Evolutionary conservation across 2,797 vertebrate genomes (phyloP), one percentile per base, ranked within the genome.

Genomic region (Helostoma temminkii): DNA sequence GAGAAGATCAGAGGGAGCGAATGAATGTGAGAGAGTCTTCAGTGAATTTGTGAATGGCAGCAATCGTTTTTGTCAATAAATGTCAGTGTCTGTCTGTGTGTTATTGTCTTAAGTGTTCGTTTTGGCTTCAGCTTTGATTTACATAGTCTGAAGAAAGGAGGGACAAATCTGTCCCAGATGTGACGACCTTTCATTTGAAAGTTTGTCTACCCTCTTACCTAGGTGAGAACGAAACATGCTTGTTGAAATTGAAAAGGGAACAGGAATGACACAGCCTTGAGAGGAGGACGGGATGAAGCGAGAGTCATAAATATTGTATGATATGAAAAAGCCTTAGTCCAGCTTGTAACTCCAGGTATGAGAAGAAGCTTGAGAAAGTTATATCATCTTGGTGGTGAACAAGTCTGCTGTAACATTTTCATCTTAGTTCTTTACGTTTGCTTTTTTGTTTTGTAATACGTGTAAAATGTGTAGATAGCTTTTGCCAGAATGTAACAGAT

Each of bases 401-500:
- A 83, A 71, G 82, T 78, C 71, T 79, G 74, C 65, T 85, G 68
- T 85, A 71, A 58, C 56, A 63, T 82, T 69, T 78, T 42, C 76
- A 66, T 49, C 61, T 75, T 68, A 72, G 41, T 63, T 76, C n/a
- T 55, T 77, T 52, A 5, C 21, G 65, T 84, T 62, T 68, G 16
- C 19, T 62, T 62, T 56, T 41, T 53, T 18, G 26, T 71, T 82
- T 81, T 66, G 49, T 59, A 66, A 72, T 36, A 68, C 52, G 39
- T 86, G 81, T 90, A 84, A 80, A 82, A 80, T 74, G 66, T 90
- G 84, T 89, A 88, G 52, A 87, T 82, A 86, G 21, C 37, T 76
- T 87, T 81, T 72, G 70, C 76, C 82, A 89, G 82, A 89, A 80
- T 81, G 80, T 82, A 61, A 82, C 78, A 78, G 76, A 84, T 58